These are phyloP conservation scores for Acipenser oxyrinchus DNA, from an alignment of 2,797 vertebrate species.

Conservation along the genomic window DNA sequence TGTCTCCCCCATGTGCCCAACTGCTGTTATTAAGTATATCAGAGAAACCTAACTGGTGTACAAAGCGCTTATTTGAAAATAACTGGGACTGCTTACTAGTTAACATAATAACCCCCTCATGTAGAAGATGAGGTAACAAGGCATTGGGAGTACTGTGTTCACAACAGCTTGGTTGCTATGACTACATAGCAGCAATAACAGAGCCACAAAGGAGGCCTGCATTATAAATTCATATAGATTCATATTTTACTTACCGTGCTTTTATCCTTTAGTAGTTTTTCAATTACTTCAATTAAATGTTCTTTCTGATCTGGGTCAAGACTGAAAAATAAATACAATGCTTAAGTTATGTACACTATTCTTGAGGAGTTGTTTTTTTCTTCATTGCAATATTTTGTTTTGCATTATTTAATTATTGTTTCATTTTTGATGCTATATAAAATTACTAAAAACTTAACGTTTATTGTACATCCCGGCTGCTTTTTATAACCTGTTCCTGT, in stretches of 20 bases:
- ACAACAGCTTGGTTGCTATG: too few species aligned
- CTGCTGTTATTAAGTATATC: constrained; percentile 15
- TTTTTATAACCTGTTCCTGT: too few species aligned
- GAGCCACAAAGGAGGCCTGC: too few species aligned
- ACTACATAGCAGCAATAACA: too few species aligned
- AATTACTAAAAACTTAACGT: too few species aligned
- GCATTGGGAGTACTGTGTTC: too few species aligned
- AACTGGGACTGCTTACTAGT: neutral
- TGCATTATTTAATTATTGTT: too few species aligned
- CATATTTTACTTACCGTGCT: constrained; percentile 78
- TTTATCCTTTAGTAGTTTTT: constrained; percentile 93
- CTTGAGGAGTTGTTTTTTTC: too few species aligned
- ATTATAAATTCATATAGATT: neutral
- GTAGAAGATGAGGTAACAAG: neutral
- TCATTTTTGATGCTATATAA: too few species aligned
- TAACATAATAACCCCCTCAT: neutral
- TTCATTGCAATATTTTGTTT: too few species aligned
- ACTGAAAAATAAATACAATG: constrained; percentile 44
- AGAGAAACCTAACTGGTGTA: neutral
- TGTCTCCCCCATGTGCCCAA: constrained; percentile 52
- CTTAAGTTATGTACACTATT: too few species aligned
- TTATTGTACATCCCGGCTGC: too few species aligned
- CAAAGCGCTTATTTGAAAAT: neutral
- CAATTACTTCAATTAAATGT: constrained; percentile 91
- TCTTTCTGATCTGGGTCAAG: constrained; percentile 96